Evolutionary conservation across 2,888 invertebrate species (phyloP), one percentile per base, ranked within the genome.

Genomic region (Hyposoter dolosus): DNA sequence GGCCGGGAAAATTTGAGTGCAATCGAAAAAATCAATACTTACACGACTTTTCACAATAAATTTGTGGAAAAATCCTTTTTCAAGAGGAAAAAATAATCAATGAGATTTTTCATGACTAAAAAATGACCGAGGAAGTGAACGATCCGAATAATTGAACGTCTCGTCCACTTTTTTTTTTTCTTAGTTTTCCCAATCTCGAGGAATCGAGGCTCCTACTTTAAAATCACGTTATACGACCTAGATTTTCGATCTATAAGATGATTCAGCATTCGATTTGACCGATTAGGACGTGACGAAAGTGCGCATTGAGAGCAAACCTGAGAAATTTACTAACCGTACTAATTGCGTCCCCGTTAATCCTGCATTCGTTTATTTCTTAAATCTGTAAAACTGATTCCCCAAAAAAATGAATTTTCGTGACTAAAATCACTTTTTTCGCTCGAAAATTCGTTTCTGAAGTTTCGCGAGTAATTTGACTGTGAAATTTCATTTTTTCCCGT

Each of bases 221-320:
- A 3, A 28, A 47, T 40, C 15, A 40, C 68, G 66, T 66, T 68
- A 56, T 19, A 53, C 76, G 82, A 75, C 76, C 75, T 60, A 43
- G 65, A 78, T 78, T 47, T 23, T 40, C 77, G 7, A 47, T 65
- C 47, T 65, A 50, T 50, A 19, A 65, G 32, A 50, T 76, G 43
- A 79, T 72, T 78, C 71, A 78, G 78, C 47, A 63, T 83, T 50
- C n/a, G 28, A 35, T 23, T n/a, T 17, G 32, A 63, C 45, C 63
- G 75, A 63, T 45, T 23, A 60, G 63, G 75, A 75, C 63, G 60
- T 45, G 75, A 75, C 63, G 75, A 74, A 43, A 19, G 43, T 28
- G 40, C 53, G 60, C 74, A 75, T 32, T 12, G 75, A 75, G 63
- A 56, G 15, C 23, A 60, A 28, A 75, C 17, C 60, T 43, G 60